Percentiles rank a stretch among this genome's conserved stretches.
phyloP scores from a whole-genome alignment of 2,888 invertebrate genomes.

The Slavum lentiscoides region DNA sequence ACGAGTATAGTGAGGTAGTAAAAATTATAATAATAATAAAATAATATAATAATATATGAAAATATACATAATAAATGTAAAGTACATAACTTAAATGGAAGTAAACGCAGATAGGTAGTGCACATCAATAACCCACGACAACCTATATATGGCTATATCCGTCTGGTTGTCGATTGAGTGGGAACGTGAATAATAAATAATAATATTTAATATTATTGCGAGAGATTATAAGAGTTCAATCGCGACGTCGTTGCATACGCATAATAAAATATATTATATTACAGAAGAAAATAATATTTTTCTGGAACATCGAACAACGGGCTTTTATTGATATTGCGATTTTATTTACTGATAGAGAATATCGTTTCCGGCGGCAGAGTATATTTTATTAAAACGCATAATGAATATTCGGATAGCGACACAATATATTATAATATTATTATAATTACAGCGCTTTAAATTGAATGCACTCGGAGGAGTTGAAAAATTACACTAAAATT shows the following conservation, averaged over 20 bases:
- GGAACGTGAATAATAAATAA: neutral
- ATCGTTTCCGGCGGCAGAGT: no score
- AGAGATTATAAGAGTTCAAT: conserved; percentile 31
- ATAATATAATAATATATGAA: neutral
- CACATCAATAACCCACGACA: conserved; percentile 20
- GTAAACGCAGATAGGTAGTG: neutral
- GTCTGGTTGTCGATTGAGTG: conserved; percentile 26
- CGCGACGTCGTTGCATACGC: neutral
- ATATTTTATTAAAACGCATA: no score
- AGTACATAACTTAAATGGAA: conserved; percentile 22
- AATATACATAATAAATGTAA: neutral
- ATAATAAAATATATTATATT: no score
- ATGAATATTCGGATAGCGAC: no score
- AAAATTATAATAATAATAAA: no score
- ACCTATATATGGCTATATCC: conserved; percentile 31
- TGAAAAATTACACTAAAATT: no score
- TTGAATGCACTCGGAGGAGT: no score
- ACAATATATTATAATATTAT: no score
- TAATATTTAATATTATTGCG: neutral
- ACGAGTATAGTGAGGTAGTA: neutral
- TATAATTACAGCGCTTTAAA: no score
- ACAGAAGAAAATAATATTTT: conserved; percentile 4
- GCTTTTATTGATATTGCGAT: no score
- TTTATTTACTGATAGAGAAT: no score
- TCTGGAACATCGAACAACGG: neutral